phyloP scores from a whole-genome alignment of 2,888 invertebrate genomes.

The Andrena fulva region DNA sequence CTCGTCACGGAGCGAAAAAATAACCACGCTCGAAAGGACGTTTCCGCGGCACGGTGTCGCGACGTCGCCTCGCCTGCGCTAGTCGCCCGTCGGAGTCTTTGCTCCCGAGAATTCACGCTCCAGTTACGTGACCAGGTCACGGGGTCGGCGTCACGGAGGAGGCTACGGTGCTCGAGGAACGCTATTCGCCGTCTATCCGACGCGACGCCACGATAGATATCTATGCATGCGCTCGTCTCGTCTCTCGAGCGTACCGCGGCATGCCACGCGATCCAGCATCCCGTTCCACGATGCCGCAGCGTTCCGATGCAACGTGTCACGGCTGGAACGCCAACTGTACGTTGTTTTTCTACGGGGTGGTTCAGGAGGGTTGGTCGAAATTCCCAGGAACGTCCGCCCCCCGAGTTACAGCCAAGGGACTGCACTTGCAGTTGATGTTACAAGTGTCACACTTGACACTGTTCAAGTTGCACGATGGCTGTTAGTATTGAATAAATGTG shows the following conservation, averaged over 20 bases:
- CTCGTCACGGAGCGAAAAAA: slow-evolving; percentile 25
- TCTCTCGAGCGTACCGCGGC: background rate
- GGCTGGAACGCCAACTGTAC: too few relatives aligned
- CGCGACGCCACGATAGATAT: slow-evolving; percentile 59
- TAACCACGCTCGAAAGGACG: slow-evolving; percentile 35
- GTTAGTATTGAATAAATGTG: too few relatives aligned
- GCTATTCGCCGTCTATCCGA: slow-evolving; percentile 53
- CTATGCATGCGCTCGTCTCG: slow-evolving; percentile 30
- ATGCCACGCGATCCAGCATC: too few relatives aligned
- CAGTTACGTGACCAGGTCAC: slow-evolving; percentile 71
- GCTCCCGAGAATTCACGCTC: slow-evolving; percentile 67
- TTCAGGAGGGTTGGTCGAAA: too few relatives aligned
- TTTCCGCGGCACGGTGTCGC: slow-evolving; percentile 59
- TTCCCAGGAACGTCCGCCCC: too few relatives aligned
- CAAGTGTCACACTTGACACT: too few relatives aligned
- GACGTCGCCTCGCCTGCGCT: slow-evolving; percentile 48
- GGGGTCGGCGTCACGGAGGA: slow-evolving; percentile 56
- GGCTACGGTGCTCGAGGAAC: slow-evolving; percentile 34
- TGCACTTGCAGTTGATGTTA: too few relatives aligned
- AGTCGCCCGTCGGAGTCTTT: slow-evolving; percentile 33
- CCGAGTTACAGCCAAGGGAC: too few relatives aligned
- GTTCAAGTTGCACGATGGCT: too few relatives aligned
- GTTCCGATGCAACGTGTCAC: too few relatives aligned
- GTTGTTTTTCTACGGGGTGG: too few relatives aligned
- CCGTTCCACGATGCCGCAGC: too few relatives aligned